Conservation (phyloP, 2,888 invertebrate species). For the Drosophila sordidapex region DNA sequence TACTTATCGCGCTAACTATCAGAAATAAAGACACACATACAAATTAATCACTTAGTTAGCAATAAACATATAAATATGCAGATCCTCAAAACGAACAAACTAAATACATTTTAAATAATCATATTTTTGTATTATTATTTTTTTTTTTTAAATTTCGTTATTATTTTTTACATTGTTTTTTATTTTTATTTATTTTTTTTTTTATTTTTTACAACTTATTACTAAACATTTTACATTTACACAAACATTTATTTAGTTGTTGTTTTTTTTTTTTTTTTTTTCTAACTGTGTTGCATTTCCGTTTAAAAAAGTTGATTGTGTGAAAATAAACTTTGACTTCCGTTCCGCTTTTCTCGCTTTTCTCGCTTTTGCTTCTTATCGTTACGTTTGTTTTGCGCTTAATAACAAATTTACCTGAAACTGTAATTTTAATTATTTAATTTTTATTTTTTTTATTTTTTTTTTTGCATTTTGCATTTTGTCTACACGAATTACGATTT, state of each 20-base stretch:
- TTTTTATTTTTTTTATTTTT: not conserved
- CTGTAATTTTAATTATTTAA: slow-evolving; percentile 5
- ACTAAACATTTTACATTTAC: slow-evolving; percentile 55
- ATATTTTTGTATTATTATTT: slow-evolving; percentile 5
- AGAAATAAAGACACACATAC: slow-evolving; percentile 35
- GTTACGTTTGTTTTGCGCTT: slow-evolving; percentile 5
- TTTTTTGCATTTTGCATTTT: not conserved
- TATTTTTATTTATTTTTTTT: slow-evolving; percentile 6
- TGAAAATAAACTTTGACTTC: slow-evolving; percentile 44
- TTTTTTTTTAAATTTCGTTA: slow-evolving; percentile 28
- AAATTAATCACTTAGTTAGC: slow-evolving; percentile 49
- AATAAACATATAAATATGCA: slow-evolving; percentile 55
- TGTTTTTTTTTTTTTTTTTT: slow-evolving; percentile 28
- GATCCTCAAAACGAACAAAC: slow-evolving; percentile 54
- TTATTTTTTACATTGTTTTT: slow-evolving; percentile 54
- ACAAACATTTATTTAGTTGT: slow-evolving; percentile 55
- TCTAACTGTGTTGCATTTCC: slow-evolving; percentile 33
- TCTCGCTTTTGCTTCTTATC: not conserved
- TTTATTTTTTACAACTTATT: slow-evolving; percentile 25
- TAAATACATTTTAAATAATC: slow-evolving; percentile 50
- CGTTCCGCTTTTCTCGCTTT: slow-evolving; percentile 7
- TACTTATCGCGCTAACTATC: slow-evolving; percentile 61
- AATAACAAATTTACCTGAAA: slow-evolving; percentile 19
- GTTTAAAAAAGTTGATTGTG: slow-evolving; percentile 27
- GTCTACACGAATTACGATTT: slow-evolving; percentile 9